These are phyloP conservation scores for Piaya cayana DNA, from an alignment of 2,113 vertebrate genomes.

Conservation along the genomic window DNA sequence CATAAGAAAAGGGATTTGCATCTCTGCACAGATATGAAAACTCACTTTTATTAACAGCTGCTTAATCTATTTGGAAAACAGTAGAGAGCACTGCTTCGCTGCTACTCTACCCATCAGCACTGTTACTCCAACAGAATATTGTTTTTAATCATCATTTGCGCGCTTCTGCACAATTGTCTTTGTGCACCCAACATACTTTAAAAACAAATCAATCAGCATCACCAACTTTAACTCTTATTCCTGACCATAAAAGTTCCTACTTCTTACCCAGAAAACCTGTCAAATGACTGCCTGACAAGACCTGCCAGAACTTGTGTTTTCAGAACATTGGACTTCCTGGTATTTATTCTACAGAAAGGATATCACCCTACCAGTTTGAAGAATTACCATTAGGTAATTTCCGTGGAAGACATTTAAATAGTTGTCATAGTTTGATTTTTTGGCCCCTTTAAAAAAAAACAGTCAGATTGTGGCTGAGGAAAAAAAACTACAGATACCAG, in stretches of 20 bases:
- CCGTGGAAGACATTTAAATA: neutral
- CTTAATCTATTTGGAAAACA: neutral
- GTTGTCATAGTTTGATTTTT: too few relatives aligned
- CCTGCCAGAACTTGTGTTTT: neutral
- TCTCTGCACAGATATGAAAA: neutral
- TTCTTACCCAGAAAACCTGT: neutral
- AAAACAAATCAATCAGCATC: neutral
- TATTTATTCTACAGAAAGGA: neutral
- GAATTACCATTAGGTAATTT: neutral
- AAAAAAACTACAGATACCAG: too few relatives aligned
- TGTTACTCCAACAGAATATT: neutral
- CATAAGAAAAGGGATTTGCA: neutral
- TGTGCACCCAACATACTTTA: neutral
- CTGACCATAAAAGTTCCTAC: neutral
- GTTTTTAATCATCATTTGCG: neutral
- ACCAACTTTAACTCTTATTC: neutral
- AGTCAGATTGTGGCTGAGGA: too few relatives aligned
- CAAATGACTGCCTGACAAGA: neutral
- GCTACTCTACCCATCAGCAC: neutral
- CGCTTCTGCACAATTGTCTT: neutral
- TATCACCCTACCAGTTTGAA: neutral
- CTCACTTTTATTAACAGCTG: neutral
- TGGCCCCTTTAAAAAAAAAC: too few relatives aligned
- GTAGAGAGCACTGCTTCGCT: accelerated
- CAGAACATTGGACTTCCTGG: neutral